Evolutionary conservation across 2,113 vertebrate genomes (phyloP).

Genomic region (Apistogramma diplotaenia): DNA sequence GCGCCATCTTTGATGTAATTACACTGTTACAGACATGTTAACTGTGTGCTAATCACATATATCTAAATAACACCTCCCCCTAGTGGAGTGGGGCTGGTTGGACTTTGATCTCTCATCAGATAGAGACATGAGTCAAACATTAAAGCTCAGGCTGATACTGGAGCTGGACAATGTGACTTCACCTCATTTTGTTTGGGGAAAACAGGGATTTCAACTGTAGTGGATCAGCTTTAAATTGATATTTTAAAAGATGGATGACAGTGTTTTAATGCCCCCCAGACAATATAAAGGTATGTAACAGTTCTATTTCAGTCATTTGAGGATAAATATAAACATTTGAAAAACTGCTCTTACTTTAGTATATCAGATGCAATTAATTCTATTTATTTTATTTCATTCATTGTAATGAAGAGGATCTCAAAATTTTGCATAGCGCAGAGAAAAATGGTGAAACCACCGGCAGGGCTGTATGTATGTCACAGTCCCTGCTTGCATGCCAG

Average conservation of each 20-base stretch:
- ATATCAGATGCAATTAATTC: background rate
- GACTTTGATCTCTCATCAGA: conserved; percentile 13
- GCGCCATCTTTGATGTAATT: background rate
- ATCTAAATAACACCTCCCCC: background rate
- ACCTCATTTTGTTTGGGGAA: background rate
- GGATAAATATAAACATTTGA: background rate
- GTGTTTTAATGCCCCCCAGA: background rate
- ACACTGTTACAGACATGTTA: background rate
- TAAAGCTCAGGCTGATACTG: background rate
- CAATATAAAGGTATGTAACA: conserved; percentile 22
- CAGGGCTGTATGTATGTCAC: background rate
- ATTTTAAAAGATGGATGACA: background rate
- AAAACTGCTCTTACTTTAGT: background rate
- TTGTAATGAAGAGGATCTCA: background rate
- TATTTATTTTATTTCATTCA: background rate
- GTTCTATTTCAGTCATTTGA: background rate
- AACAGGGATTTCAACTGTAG: background rate
- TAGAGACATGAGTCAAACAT: background rate
- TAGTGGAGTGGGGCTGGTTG: background rate
- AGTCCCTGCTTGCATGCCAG: background rate
- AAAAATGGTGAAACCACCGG: background rate
- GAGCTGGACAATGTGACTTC: background rate
- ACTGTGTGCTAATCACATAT: background rate
- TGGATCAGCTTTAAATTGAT: background rate
- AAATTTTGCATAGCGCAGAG: background rate